These are phyloP conservation scores for Parauchenoglanis punctatus DNA, from an alignment of 2,797 vertebrate genomes.

Conservation along the genomic window DNA sequence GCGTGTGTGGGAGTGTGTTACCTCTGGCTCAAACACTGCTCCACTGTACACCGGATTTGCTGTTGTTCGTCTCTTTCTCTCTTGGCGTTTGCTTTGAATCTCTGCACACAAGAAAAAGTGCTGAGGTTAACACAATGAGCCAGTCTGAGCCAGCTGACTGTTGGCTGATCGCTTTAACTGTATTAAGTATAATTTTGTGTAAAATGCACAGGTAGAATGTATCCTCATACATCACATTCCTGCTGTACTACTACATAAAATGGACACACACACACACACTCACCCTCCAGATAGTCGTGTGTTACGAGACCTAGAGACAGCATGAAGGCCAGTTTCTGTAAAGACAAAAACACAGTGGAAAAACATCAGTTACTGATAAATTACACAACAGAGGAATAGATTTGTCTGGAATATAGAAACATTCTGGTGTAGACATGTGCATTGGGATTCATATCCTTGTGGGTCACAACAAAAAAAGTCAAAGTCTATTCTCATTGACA, in stretches of 20 bases:
- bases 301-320: constrained; percentile 87
- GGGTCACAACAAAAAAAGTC: neutral
- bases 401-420: neutral
- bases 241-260: neutral
- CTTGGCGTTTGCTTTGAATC: constrained; percentile 90
- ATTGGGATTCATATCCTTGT: neutral
- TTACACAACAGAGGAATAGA: neutral
- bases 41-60: constrained; percentile 89
- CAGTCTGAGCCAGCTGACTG: neutral
- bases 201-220: neutral
- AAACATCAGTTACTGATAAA: neutral
- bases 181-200: neutral
- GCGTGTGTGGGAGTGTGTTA: constrained; percentile 59
- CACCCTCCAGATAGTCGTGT: constrained; percentile 89
- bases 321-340: constrained; percentile 91
- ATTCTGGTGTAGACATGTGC: neutral
- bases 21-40: constrained; percentile 88
- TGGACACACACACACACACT: constrained; percentile 44
- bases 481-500: neutral
- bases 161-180: neutral
- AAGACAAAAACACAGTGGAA: constrained; percentile 51
- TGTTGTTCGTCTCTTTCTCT: constrained; percentile 87
- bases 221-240: neutral
- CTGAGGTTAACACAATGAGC: neutral
- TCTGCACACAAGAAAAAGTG: constrained; percentile 68